These are phyloP conservation scores for Sipunculus nudus DNA, from an alignment of 2,888 invertebrate species.

Conservation along the genomic window DNA sequence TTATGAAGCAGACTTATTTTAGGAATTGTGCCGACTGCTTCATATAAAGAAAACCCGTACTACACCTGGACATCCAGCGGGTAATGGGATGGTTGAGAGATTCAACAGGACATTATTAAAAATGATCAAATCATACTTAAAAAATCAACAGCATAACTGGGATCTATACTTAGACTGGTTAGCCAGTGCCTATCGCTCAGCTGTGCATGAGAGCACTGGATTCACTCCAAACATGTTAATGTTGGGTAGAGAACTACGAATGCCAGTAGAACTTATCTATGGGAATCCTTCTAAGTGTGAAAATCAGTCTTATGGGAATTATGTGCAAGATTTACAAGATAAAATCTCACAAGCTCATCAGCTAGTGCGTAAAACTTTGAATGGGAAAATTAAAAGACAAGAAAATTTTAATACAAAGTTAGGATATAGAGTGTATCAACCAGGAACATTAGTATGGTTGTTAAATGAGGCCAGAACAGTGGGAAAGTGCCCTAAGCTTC, in stretches of 20 bases:
- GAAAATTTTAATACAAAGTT: too few species aligned
- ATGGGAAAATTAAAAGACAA: too few species aligned
- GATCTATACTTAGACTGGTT: slow-evolving; percentile 34
- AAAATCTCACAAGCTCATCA: too few species aligned
- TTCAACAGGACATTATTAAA: slow-evolving; percentile 25
- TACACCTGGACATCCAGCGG: slow-evolving; percentile 26
- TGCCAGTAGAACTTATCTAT: slow-evolving; percentile 31
- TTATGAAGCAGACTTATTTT: slow-evolving; percentile 33
- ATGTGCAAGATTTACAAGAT: too few species aligned
- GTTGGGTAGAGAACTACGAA: slow-evolving; percentile 29
- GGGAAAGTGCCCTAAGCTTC: too few species aligned
- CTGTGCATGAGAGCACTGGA: slow-evolving; percentile 27
- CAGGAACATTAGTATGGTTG: too few species aligned
- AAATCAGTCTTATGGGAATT: too few species aligned
- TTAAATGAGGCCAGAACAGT: too few species aligned
- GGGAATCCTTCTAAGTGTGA: slow-evolving; percentile 4
- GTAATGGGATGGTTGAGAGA: slow-evolving; percentile 30
- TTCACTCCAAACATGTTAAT: slow-evolving; percentile 36
- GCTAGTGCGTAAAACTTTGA: too few species aligned
- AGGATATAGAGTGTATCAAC: too few species aligned
- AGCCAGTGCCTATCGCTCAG: slow-evolving; percentile 30
- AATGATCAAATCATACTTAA: slow-evolving; percentile 32
- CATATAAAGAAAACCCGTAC: slow-evolving; percentile 36
- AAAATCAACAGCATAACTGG: slow-evolving; percentile 34
- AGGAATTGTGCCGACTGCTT: slow-evolving; percentile 36